Base-by-base conservation (phyloP, 2,797 vertebrate genomes). In the Prionace glauca region DNA sequence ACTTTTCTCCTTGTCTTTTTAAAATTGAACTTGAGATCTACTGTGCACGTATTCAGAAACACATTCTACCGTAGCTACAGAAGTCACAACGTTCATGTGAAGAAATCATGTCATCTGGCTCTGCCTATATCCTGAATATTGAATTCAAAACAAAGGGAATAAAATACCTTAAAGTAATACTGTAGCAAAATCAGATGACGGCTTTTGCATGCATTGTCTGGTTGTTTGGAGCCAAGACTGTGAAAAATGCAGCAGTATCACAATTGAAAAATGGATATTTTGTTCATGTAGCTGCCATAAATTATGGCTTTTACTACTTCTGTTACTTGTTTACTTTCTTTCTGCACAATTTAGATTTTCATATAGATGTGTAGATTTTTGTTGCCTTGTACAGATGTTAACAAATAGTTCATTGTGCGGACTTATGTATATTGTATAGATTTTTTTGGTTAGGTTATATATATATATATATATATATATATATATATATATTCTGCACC, bases 101-200 rank as follows among this genome's bases (percentile, higher is more conserved):
- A 95, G 96, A 96, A 96, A 96, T 96, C 96, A 94, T 97, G 69
- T 97, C 96, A 97, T 96, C 96, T 97, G 96, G 96, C 96, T 97
- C 97, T 97, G 96, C 96, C 97, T 96, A 96, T 84, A 96, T 96
- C 97, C 74, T 95, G 60, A 96, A 96, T 96, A 67, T 72, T 92
- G 36, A 92, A 69, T 32, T 22, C 86, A 60, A 29, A 67, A 50
- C 95, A 96, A 86, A 84, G 95, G 29, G 96, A 95, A 95, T 71
- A 96, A 50, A 77, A 56, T 95, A 96, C 95, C 96, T 91, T 96
- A 95, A 96, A 96, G 96, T 96, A 97, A 96, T 79, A 96, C 96
- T 95, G 91, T 96, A 97, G 96, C 96, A 96, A 95, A 96, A 96
- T 96, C 1, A n/a, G 20, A 65, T 96, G 95, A 96, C 95, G 96